These are phyloP conservation scores for Eclectus roratus DNA, from an alignment of 2,113 vertebrate species.

Conservation along the genomic window DNA sequence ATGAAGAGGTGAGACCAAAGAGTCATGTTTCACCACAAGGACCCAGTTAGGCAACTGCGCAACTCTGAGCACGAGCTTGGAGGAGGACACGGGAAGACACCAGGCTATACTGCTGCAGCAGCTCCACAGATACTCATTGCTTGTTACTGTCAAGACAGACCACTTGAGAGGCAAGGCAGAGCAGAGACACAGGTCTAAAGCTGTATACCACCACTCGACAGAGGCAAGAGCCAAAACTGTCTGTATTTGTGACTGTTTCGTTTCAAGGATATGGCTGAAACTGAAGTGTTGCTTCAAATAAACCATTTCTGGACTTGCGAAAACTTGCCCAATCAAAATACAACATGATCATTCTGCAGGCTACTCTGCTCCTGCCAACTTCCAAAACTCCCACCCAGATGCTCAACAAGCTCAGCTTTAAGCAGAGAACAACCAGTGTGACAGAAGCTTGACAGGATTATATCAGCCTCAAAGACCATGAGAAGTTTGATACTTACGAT, in stretches of 20 bases:
- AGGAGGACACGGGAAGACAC: neutral
- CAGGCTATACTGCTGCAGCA: neutral
- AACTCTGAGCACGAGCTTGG: accelerated
- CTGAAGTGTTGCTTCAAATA: neutral
- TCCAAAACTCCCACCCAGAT: neutral
- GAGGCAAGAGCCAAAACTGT: neutral
- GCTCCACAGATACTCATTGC: accelerated
- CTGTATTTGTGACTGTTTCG: too few relatives aligned
- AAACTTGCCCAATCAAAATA: neutral
- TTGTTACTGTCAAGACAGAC: accelerated
- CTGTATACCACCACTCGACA: accelerated
- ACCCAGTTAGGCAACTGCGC: neutral
- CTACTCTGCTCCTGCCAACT: neutral
- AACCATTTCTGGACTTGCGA: too few relatives aligned
- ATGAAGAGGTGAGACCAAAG: neutral
- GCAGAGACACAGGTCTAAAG: too few relatives aligned
- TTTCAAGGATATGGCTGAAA: neutral
- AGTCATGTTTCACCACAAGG: accelerated
- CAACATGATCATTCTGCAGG: accelerated
- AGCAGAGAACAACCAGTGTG: neutral
- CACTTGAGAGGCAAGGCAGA: neutral
- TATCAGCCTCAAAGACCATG: accelerated
- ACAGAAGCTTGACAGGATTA: neutral
- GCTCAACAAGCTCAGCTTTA: neutral
- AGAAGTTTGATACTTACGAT: neutral